Percentiles rank a stretch among this genome's conserved stretches.
Evolutionary conservation across 2,113 vertebrate species (phyloP).

Genomic region (Apus apus): DNA sequence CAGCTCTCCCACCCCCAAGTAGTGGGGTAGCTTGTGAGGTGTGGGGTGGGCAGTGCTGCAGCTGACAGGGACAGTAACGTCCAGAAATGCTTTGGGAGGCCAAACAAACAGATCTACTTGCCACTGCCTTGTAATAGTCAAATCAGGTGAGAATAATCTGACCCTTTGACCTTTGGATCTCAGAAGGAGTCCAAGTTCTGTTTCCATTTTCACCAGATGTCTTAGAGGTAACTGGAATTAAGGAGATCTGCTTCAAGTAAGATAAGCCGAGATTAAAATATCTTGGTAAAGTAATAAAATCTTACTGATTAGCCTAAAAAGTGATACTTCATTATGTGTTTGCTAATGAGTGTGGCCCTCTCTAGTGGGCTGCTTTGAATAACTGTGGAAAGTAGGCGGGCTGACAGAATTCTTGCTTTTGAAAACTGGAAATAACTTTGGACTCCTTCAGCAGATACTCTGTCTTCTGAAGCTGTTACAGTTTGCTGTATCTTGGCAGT

Average conservation of each 20-base stretch:
- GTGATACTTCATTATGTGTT: background rate
- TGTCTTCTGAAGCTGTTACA: background rate
- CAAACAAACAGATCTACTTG: background rate
- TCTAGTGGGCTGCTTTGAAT: background rate
- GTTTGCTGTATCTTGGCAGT: background rate
- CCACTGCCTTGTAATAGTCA: background rate
- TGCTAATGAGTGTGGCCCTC: background rate
- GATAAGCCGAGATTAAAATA: background rate
- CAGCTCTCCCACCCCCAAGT: background rate
- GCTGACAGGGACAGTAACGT: fast-evolving
- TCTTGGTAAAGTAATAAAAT: background rate
- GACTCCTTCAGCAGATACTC: background rate
- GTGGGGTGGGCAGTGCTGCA: fast-evolving
- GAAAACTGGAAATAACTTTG: background rate
- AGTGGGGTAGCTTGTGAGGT: background rate
- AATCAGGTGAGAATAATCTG: background rate
- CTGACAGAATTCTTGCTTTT: background rate
- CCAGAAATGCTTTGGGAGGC: background rate
- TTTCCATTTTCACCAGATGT: background rate
- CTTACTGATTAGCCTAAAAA: background rate
- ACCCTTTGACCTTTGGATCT: background rate
- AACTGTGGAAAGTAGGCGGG: background rate
- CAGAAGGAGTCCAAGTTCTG: background rate
- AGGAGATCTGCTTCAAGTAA: background rate
- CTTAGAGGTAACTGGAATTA: background rate